Base-by-base conservation (phyloP, 2,113 vertebrate species). In the Syngnathus scovelli region DNA sequence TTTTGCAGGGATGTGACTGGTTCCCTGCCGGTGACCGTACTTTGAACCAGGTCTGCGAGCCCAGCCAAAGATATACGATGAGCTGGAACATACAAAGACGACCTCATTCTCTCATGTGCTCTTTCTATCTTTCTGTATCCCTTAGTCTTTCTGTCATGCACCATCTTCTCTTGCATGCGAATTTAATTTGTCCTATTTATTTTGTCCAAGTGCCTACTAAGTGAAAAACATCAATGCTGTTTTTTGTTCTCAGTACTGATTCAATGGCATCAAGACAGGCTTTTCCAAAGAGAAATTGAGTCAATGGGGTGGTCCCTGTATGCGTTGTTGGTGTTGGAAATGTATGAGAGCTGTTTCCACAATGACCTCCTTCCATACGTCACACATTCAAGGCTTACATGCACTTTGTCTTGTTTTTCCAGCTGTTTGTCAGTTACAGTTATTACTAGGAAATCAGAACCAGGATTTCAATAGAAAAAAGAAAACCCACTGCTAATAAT, bases 11-110 rank as follows among this genome's bases (percentile, higher is more conserved):
- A 60, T 81, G 69, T 59, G 66, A 58, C 83, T 91, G 87, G 85
- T 81, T 66, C 55, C 48, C 68, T 78, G 90, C 91, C 91, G 90
- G 60, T 92, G 91, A 92, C 91, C 88, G 91, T 92, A 84, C 91
- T 90, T 85, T 91, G 90, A 92, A 91, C 91, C 83, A 89, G 88
- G 85, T 85, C 76, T 75, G 71, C 78, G 78, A 85, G 83, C 71
- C 66, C 73, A 75, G 87, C 88, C 89, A 90, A 90, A 87, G 86
- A 88, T 86, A 91, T 80, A 89, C 83, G 77, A 75, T 66, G 69
- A 61, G 76, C 67, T 68, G 61, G 52, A 77, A 70, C 73, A 67
- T 58, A 59, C 49, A 55, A 38, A 71, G 48, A 68, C 33, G 58
- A 62, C 27, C 55, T 58, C 27, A 58, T 58, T 41, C 37, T 36